Evolutionary conservation across 2,113 vertebrate species (phyloP), one percentile per base, ranked within the genome.

Genomic region (Puntigrus tetrazona): DNA sequence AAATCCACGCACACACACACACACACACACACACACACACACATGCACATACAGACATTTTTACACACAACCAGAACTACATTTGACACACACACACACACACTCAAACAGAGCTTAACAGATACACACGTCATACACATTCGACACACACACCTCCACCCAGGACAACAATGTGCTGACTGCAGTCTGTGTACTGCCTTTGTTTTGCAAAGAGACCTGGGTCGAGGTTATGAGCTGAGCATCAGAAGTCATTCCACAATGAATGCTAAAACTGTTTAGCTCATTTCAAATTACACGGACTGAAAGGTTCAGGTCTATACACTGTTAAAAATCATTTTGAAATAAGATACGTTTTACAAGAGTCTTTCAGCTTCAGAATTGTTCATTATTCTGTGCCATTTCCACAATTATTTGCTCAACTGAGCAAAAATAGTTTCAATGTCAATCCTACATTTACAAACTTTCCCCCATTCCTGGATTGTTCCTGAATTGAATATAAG

Each of bases 81-180:
- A 59, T 79, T 59, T 36, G 14, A 78, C 70, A 72, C n/a, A 84
- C 78, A 82, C 83, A 73, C 34, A 83, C 47, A 85, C 77, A 73
- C 45, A 82, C 50, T 52, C 43, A 78, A 55, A 47, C 78, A 75
- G 25, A 63, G 47, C 67, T 81, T 78, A 22, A 78, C 55, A 78
- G 72, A 84, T 25, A 84, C 27, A 85, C 76, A 77, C 27, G 1
- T 25, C 18, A 59, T n/a, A 52, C 43, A 84, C 65, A 72, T 47
- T 78, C 18, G 38, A 86, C 87, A 79, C 69, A 74, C 61, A 77
- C 29, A 61, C 61, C 76, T 38, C 75, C 31, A 74, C 41, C 25
- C 20, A 78, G 70, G 47, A 82, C 74, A 55, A 47, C 57, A 90
- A 92, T 91, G 92, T 92, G 91, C 91, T 92, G 91, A 92, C 89